Evolutionary conservation across 1,140 invertebrate genomes (phyloP).

Genomic region (Melipona quadrifasciata): DNA sequence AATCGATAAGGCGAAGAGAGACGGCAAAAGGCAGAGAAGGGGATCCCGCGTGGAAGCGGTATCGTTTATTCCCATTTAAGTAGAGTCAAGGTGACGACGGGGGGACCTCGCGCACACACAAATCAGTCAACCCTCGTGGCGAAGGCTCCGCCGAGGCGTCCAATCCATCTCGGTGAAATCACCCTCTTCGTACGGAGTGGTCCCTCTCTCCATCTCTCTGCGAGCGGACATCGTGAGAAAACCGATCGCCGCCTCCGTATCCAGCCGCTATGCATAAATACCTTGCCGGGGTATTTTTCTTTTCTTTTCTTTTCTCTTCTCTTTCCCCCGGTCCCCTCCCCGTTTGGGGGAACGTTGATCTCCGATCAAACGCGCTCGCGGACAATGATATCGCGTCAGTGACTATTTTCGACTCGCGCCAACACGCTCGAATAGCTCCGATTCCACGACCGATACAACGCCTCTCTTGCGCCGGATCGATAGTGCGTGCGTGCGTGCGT

Average conservation of each 20-base stretch:
- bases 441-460: conserved; percentile 34
- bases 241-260: conserved; percentile 51
- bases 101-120: conserved; percentile 73
- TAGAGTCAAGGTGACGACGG: conserved; percentile 72
- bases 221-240: conserved; percentile 67
- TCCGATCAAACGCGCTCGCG: conserved; percentile 28
- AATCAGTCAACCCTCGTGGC: conserved; percentile 75
- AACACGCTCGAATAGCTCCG: conserved; percentile 45
- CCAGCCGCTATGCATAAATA: conserved; percentile 56
- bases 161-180: conserved; percentile 73
- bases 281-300: conserved; percentile 14
- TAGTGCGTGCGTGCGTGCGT: neutral
- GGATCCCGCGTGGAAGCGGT: conserved; percentile 58
- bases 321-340: too few relatives aligned
- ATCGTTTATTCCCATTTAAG: conserved; percentile 77
- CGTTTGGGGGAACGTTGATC: neutral
- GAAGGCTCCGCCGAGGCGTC: conserved; percentile 64
- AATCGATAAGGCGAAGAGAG: neutral
- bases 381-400: conserved; percentile 57
- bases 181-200: conserved; percentile 55
- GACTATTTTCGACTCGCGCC: conserved; percentile 49
- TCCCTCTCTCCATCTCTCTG: conserved; percentile 13
- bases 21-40: conserved; percentile 32
- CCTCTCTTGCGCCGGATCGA: conserved; percentile 16
- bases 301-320: neutral